Base-by-base conservation (phyloP, 1,140 invertebrate species). In the Drosophila tani region DNA sequence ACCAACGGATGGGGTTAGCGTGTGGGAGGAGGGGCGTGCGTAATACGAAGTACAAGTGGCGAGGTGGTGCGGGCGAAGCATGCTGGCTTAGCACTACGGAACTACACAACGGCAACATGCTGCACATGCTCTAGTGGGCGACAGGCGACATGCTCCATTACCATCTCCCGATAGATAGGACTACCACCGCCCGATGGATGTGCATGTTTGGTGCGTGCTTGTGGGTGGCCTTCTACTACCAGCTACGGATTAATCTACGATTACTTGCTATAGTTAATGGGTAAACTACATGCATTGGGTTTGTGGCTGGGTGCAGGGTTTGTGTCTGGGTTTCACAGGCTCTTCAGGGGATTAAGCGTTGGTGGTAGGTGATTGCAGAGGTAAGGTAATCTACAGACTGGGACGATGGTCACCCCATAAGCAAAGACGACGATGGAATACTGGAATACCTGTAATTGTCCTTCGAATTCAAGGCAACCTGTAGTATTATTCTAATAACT, bases 1-100 rank as follows among this genome's bases (percentile, higher is more conserved):
- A 81, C 67, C 82, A 84, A 81, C 74, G 70, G 46, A 73, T 73
- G 46, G 70, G 43, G 68, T 80, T 65, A 77, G 62, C 79, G 67
- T 47, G 60, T 65, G 55, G 51, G 35, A 32, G 51, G 60, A 38
- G 51, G 35, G 40, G 60, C 67, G 78, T 81, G 77, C 70, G 53
- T 14, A 24, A 55, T 49, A 74, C 55, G 17, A 24, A 38, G 32
- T 43, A 73, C 67, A 60, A 19, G 69, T 70, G 65, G 51, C 63
- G 63, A 24, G 21, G 21, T 24, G 21, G 21, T 21, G 46, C 8
- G 46, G 19, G 53, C 51, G 40, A 85, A 73, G 66, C 81, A 82
- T 79, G 76, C 81, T 51, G 8, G 35, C 35, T 40, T 56, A 65
- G 64, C 27, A 62, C 70, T 82, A 82, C 45, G 59, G 43, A 55